A percentile compares a stretch with the other conserved stretches of the same genome.
These are phyloP conservation scores for Papilio gigon DNA, from an alignment of 2,888 invertebrate genomes.

Conservation along the genomic window DNA sequence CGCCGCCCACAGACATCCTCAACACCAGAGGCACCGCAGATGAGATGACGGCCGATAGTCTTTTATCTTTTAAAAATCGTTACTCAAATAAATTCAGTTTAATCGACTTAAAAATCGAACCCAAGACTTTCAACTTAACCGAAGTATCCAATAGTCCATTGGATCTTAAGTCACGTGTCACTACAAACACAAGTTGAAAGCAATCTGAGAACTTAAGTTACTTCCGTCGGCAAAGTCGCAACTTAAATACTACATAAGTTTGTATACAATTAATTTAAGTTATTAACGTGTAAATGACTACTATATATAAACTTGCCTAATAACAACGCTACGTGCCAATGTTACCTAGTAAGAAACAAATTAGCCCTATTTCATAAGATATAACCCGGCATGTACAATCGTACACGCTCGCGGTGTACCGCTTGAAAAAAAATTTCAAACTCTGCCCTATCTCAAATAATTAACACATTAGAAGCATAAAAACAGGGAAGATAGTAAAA, in stretches of 20 bases:
- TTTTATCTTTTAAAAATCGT: no score
- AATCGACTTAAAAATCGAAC: not conserved
- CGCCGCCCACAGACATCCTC: no score
- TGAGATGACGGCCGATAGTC: no score
- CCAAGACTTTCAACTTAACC: no score
- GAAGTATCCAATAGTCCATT: not conserved
- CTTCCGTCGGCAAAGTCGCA: not conserved
- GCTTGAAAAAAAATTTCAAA: no score
- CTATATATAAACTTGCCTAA: constrained; percentile 11
- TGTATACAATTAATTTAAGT: not conserved
- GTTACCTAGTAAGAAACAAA: constrained; percentile 1
- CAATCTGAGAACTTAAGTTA: not conserved
- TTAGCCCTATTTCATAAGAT: constrained; percentile 4
- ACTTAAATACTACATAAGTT: not conserved
- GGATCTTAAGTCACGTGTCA: not conserved
- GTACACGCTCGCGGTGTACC: no score
- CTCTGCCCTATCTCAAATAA: no score
- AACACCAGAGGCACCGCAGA: no score
- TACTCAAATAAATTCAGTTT: no score
- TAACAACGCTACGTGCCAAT: not conserved
- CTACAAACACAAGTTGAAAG: not conserved
- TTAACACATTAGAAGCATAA: no score
- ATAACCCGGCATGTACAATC: not conserved
- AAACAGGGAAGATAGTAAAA: no score
- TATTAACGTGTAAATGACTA: not conserved